Conservation (phyloP, 53 echinoderm and acorn worm genomes). For the Echinometra lucunter region DNA sequence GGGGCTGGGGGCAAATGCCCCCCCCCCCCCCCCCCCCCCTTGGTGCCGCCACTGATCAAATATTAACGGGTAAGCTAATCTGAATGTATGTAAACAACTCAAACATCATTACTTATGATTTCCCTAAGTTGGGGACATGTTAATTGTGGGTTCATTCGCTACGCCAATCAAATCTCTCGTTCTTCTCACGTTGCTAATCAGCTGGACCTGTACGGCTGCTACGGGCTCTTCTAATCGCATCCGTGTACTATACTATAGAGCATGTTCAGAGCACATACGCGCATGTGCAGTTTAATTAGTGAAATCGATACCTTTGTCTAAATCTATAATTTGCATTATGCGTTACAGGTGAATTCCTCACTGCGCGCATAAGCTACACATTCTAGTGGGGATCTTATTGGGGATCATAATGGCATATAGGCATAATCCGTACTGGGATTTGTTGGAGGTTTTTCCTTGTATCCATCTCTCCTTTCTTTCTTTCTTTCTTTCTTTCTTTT, state of each 20-base stretch:
- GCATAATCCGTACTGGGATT: no score
- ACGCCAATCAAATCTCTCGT: not conserved
- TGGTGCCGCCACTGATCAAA: no score
- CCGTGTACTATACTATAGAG: no score
- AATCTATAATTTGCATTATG: not conserved
- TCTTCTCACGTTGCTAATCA: conserved; percentile 18
- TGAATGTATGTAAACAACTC: not conserved
- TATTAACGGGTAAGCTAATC: not conserved
- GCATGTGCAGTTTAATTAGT: conserved; percentile 70
- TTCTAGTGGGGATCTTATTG: no score
- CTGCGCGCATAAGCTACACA: not conserved
- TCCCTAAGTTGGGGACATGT: not conserved
- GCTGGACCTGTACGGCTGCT: not conserved
- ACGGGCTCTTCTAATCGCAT: no score
- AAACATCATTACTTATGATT: not conserved
- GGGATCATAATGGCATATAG: no score
- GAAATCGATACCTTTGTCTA: not conserved
- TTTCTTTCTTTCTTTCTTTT: no score
- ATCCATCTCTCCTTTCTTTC: no score
- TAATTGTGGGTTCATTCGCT: not conserved
- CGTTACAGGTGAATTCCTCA: conserved; percentile 37
- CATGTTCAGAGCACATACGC: not conserved
- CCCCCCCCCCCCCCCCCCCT: no score
- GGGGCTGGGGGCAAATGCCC: no score
- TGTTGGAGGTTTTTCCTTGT: no score